Evolutionary conservation across 2,113 vertebrate species (phyloP), one percentile per base, ranked within the genome.

Genomic region (Gadus macrocephalus): DNA sequence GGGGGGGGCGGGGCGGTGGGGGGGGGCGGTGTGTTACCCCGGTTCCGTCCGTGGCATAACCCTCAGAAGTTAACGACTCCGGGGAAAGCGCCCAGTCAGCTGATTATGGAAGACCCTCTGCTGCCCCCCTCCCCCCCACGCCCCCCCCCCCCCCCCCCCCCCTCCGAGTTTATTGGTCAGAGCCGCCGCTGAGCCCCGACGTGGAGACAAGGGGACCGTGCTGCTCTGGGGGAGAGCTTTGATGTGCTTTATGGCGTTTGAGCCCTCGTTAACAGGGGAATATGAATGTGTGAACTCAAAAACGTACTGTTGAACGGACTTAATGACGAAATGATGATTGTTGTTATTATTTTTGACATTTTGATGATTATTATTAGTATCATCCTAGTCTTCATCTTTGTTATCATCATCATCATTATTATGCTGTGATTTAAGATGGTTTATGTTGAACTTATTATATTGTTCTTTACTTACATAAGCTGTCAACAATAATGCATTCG

Each of bases 51-150:
- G 70, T 77, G 62, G 66, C 67, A 42, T 67, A 82, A 72, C 49
- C 78, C 78, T 88, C 64, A 77, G 78, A 89, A 69, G 74, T 91
- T 90, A 86, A 88, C 71, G 67, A 72, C 72, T 66, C 20, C 11
- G 49, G 73, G 58, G 71, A 81, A 82, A 87, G 69, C 53, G 71
- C 73, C 69, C 27, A 75, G 77, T 83, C 76, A 84, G 82, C 82
- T 82, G 71, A 85, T 83, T 77, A 76, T 80, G 25, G 22, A 14
- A 22, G 59, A 75, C 38, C 64, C 70, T 49, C 9, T 53, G 66
- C 55, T 9, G 3, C 68, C 22, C 27, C 68, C 22, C 27, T 2
- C 28, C 67, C 25, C 62, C 20, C 20, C 20, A n/a, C n/a, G n/a
- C 22, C 27, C 68, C 22, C 27, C 3, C 28, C 67, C 25, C 62